A percentile compares a stretch with the other conserved stretches of the same genome.
Evolutionary conservation across 2,797 vertebrate genomes (phyloP).

Genomic region (Craterocephalus amniculus): DNA sequence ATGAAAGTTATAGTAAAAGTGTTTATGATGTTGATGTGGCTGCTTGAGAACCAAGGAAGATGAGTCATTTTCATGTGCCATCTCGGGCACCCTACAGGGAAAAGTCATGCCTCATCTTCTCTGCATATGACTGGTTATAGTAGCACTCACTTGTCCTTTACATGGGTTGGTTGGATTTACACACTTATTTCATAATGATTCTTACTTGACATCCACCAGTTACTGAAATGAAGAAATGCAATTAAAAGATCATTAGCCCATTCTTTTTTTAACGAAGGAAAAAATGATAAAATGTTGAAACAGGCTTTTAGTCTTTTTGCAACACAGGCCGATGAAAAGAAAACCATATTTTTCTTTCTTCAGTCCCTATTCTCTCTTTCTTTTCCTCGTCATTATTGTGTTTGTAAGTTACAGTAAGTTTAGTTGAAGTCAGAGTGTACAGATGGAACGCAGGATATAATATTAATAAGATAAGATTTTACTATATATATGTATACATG

Average conservation of each 20-base stretch:
- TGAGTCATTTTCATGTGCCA: too few species aligned
- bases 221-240: too few species aligned
- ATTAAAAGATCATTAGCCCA: too few species aligned
- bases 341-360: background rate
- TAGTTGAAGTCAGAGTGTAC: background rate
- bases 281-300: background rate
- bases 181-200: background rate
- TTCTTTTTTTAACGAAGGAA: background rate
- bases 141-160: background rate
- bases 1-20: too few species aligned
- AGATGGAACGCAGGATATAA: background rate
- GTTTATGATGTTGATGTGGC: too few species aligned
- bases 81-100: too few species aligned
- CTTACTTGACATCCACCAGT: background rate
- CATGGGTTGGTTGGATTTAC: background rate
- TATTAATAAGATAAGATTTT: background rate
- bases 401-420: background rate
- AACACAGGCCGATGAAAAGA: too few species aligned
- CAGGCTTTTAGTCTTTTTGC: background rate
- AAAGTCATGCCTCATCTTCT: background rate
- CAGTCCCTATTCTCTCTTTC: background rate
- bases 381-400: background rate
- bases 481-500: slow-evolving; percentile 18
- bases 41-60: too few species aligned
- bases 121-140: background rate